Evolutionary conservation across 2,113 vertebrate species (phyloP), one percentile per base, ranked within the genome.

Genomic region (Sigmodon hispidus): DNA sequence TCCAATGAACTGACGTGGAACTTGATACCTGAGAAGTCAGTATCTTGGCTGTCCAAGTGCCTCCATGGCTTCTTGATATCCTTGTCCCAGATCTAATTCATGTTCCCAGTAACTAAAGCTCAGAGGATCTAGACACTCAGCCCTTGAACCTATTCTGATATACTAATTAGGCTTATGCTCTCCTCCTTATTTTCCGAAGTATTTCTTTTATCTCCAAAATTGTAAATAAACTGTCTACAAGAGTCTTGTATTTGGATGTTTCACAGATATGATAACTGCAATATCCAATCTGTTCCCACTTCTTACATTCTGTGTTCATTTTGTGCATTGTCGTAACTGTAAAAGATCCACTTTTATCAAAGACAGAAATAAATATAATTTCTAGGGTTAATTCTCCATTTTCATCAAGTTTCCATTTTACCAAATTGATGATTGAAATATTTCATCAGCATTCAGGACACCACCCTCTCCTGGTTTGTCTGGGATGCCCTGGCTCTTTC

Each of bases 371-470:
- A 65, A n/a, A 79, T 80, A n/a, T 72, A 67, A 93, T 57, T 55
- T 77, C 36, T 65, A 90, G 70, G 4, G 40, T 63, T 76, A 87
- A 80, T 57, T 94, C 17, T 96, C 59, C 43, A 31, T 87, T 43
- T 95, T 73, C 29, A 76, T 45, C 15, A 55, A 89, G 76, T 8
- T 45, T 93, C 79, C 5, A n/a, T 57, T 88, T 93, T 81, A 90
- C 59, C 75, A 21, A 72, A 19, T 9, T 85, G 29, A 61, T 76
- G 0, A 16, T 0, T 93, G 80, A 90, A 87, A 63, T 59, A 67
- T 65, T 79, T 72, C 21, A 45, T 67, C 92, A 83, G 26, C 11
- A 55, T 93, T 90, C 52, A 90, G 90, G 63, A 67, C 16, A n/a
- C 26, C 29, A 69, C 9, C 29, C 19, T 87, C n/a, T 89, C 22